Evolutionary conservation across 2,888 invertebrate genomes (phyloP).

Genomic region (Muschampia plurimacula): DNA sequence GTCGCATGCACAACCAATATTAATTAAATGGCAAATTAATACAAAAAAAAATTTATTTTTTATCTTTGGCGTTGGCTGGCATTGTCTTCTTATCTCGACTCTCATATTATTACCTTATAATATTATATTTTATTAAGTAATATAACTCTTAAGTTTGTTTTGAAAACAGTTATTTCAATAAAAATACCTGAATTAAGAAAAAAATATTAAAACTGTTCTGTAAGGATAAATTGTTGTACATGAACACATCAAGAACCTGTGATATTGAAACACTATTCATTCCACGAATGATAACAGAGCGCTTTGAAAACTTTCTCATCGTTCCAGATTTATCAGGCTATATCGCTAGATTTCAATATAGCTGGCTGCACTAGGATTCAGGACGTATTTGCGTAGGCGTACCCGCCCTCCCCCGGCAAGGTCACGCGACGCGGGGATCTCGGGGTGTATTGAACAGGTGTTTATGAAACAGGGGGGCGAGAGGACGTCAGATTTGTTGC

Average conservation of each 20-base stretch:
- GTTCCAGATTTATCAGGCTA: background rate
- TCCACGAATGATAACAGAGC: background rate
- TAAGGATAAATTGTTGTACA: background rate
- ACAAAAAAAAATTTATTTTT: background rate
- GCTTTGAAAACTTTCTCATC: background rate
- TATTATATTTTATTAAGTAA: too few relatives aligned
- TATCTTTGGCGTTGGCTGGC: too few relatives aligned
- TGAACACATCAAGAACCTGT: background rate
- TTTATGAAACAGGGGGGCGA: conserved; percentile 47
- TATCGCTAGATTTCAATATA: conserved; percentile 17
- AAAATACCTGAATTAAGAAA: too few relatives aligned
- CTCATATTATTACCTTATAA: too few relatives aligned
- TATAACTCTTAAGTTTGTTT: too few relatives aligned
- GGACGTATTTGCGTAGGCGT: conserved; percentile 47
- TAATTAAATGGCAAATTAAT: too few relatives aligned
- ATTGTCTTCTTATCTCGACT: too few relatives aligned
- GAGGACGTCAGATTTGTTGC: conserved; percentile 24
- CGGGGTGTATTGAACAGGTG: conserved; percentile 52
- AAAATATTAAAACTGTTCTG: too few relatives aligned
- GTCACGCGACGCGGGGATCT: conserved; percentile 47
- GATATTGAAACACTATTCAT: background rate
- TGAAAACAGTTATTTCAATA: too few relatives aligned
- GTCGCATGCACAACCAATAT: too few relatives aligned
- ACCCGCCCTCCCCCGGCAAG: conserved; percentile 48
- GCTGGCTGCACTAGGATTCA: conserved; percentile 43